Evolutionary conservation across 2,888 invertebrate genomes (phyloP).

Genomic region (Drosophila mulleri): DNA sequence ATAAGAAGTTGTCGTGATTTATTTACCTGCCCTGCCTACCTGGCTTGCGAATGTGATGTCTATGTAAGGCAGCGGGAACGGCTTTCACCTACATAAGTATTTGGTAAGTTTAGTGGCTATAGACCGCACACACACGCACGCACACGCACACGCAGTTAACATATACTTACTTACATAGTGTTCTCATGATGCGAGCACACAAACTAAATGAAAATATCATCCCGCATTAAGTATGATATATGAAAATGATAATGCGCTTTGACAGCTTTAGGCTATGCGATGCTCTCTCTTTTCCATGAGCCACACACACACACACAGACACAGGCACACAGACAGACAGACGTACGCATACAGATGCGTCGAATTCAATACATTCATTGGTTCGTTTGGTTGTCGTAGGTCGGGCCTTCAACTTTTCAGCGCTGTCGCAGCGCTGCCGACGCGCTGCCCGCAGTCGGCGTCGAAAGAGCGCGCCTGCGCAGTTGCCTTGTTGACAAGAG

Average conservation of each 20-base stretch:
- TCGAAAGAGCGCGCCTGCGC: slow-evolving; percentile 70
- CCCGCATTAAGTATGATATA: slow-evolving; percentile 77
- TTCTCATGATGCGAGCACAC: slow-evolving; percentile 17
- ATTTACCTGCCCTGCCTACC: slow-evolving; percentile 17
- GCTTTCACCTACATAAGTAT: neutral
- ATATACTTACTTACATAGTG: slow-evolving; percentile 9
- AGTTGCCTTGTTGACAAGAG: slow-evolving; percentile 44
- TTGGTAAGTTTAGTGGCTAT: slow-evolving; percentile 14
- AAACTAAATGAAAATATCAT: slow-evolving; percentile 68
- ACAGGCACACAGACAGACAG: neutral
- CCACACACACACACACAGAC: neutral
- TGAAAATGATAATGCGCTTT: slow-evolving; percentile 72
- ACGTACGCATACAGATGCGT: slow-evolving; percentile 1
- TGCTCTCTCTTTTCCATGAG: slow-evolving; percentile 8
- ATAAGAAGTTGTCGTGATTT: slow-evolving; percentile 51
- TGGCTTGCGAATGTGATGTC: slow-evolving; percentile 6
- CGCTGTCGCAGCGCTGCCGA: slow-evolving; percentile 22
- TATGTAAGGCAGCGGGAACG: slow-evolving; percentile 18
- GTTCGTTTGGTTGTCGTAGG: slow-evolving; percentile 67
- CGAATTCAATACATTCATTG: slow-evolving; percentile 50
- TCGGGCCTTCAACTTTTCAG: slow-evolving; percentile 62
- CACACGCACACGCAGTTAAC: slow-evolving; percentile 2
- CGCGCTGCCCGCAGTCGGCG: slow-evolving; percentile 26
- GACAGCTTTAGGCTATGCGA: slow-evolving; percentile 57
- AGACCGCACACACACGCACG: neutral